phyloP scores from a whole-genome alignment of 1,140 invertebrate genomes.

The Xylocopa sonorina region DNA sequence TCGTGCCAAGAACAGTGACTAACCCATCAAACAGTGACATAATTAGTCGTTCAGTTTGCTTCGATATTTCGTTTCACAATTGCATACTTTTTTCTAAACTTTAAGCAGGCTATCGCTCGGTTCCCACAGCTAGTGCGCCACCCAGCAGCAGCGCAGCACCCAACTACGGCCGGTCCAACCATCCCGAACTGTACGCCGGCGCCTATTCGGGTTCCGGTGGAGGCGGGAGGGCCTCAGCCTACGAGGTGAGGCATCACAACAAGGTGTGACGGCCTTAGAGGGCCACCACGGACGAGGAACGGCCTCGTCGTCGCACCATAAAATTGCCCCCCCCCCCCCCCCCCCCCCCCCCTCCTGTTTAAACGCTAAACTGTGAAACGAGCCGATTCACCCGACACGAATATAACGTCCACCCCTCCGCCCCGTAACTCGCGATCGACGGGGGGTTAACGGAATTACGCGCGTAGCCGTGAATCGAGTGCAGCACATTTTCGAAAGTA shows the following conservation, averaged over 20 bases:
- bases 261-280: constrained; percentile 83
- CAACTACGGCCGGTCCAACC: constrained; percentile 83
- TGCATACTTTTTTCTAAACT: constrained; percentile 75
- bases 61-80: constrained; percentile 60
- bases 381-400: constrained; percentile 52
- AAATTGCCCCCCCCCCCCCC: no score
- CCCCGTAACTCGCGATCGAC: constrained; percentile 36
- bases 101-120: constrained; percentile 82
- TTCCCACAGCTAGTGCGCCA: constrained; percentile 85
- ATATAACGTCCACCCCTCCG: no score
- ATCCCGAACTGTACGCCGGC: constrained; percentile 85
- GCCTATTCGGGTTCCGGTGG: constrained; percentile 84
- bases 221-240: constrained; percentile 81
- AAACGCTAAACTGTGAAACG: constrained; percentile 62
- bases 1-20: constrained; percentile 19
- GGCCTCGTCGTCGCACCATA: constrained; percentile 52
- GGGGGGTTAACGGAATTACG: constrained; percentile 31
- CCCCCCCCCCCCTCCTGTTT: no score
- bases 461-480: constrained; percentile 15
- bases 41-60: constrained; percentile 39
- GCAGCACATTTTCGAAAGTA: constrained; percentile 49
- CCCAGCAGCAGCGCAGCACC: constrained; percentile 83
- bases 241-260: constrained; percentile 83
- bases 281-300: constrained; percentile 37
- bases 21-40: background rate